These are phyloP conservation scores for Ailuropoda melanoleuca DNA, from an alignment of 2,113 vertebrate genomes.

Conservation along the genomic window DNA sequence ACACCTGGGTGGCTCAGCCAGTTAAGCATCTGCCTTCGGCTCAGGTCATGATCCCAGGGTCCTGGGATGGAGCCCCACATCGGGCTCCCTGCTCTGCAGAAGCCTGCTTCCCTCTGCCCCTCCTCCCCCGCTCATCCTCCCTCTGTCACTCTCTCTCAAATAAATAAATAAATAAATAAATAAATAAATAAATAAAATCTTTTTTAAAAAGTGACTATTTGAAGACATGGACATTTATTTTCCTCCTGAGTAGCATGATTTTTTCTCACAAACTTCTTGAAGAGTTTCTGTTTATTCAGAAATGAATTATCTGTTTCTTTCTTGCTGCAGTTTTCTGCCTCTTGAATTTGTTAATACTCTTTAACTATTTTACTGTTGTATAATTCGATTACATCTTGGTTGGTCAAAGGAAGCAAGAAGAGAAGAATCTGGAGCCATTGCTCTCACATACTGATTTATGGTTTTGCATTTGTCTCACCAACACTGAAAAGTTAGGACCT, in stretches of 20 bases:
- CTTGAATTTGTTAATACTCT: slow-evolving; percentile 23
- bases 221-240: not conserved
- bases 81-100: not conserved
- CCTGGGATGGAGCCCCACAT: not conserved
- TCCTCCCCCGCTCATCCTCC: not conserved
- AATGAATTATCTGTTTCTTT: slow-evolving; percentile 1
- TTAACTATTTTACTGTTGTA: slow-evolving; percentile 4
- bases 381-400: slow-evolving; percentile 8
- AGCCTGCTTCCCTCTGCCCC: not conserved
- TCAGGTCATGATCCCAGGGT: not conserved
- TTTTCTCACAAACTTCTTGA: slow-evolving; percentile 29
- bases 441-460: slow-evolving; percentile 3
- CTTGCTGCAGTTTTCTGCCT: not conserved
- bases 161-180: too few species aligned
- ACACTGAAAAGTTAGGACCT: not conserved
- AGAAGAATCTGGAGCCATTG: not conserved
- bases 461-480: not conserved
- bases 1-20: not conserved
- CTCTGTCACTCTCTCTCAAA: not conserved
- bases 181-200: too few species aligned
- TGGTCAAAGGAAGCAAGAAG: slow-evolving; percentile 33
- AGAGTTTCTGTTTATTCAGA: not conserved
- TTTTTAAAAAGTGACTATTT: not conserved
- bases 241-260: not conserved
- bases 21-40: not conserved